phyloP scores from a whole-genome alignment of 2,113 vertebrate genomes.

The Trichechus manatus region DNA sequence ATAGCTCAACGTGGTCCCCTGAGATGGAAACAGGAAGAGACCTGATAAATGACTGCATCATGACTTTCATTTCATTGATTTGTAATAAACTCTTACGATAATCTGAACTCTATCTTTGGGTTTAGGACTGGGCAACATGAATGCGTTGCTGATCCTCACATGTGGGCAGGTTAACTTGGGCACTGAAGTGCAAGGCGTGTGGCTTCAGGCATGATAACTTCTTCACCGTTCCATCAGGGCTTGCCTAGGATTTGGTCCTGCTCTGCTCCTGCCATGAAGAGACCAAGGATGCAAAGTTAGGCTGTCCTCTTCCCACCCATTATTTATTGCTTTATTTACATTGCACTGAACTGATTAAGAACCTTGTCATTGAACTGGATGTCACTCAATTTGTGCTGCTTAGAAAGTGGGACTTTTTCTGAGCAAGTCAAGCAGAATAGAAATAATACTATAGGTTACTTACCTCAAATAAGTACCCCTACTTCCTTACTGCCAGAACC shows the following conservation, averaged over 20 bases:
- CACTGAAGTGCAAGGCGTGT: too few relatives aligned
- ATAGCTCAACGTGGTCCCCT: not conserved
- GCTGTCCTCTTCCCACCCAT: not conserved
- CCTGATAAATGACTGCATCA: not conserved
- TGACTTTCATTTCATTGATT: not conserved
- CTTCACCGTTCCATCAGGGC: not conserved
- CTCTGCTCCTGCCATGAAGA: not conserved
- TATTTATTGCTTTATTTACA: not conserved
- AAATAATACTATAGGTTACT: not conserved
- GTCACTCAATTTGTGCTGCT: not conserved
- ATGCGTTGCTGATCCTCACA: not conserved
- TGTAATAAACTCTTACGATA: not conserved
- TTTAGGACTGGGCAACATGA: not conserved
- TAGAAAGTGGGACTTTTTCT: not conserved
- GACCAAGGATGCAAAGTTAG: not conserved
- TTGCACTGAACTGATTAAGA: not conserved
- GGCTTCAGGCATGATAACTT: not conserved
- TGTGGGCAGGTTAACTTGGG: not conserved
- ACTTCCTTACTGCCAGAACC: not conserved
- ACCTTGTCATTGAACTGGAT: not conserved
- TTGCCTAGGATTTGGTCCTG: not conserved
- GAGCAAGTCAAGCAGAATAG: not conserved
- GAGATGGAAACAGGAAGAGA: conserved; percentile 33
- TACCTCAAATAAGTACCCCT: not conserved
- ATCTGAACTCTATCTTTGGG: not conserved